Evolutionary conservation across 2,888 invertebrate genomes (phyloP).

Genomic region (Synanthedon myopaeformis): DNA sequence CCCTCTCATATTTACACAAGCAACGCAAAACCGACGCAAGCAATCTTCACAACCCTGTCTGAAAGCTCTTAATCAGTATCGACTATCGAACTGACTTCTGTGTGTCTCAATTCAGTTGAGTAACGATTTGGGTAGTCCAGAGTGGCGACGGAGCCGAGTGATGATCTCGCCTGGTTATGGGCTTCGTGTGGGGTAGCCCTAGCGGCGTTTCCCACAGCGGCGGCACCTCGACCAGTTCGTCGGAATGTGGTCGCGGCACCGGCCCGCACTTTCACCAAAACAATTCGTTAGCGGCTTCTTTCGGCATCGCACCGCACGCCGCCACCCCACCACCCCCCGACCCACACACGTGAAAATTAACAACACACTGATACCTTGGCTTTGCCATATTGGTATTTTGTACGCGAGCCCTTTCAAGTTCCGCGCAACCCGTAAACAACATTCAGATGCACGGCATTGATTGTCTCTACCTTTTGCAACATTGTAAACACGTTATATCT

Average conservation of each 20-base stretch:
- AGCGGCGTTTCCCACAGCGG: conserved; percentile 70
- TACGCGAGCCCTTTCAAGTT: conserved; percentile 39
- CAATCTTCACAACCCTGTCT: too few relatives aligned
- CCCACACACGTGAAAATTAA: conserved; percentile 62
- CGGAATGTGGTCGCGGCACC: conserved; percentile 68
- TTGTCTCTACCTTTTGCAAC: too few relatives aligned
- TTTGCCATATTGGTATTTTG: conserved; percentile 46
- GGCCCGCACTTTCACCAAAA: conserved; percentile 71
- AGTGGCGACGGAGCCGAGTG: too few relatives aligned
- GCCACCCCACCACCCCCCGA: conserved; percentile 26
- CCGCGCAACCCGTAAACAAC: conserved; percentile 21
- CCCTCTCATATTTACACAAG: too few relatives aligned
- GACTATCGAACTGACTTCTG: too few relatives aligned
- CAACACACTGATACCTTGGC: conserved; percentile 51
- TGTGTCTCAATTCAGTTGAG: too few relatives aligned
- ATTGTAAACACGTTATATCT: too few relatives aligned
- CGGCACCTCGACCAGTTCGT: conserved; percentile 66
- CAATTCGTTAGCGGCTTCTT: conserved; percentile 70
- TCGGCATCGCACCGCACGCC: conserved; percentile 61
- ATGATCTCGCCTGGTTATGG: conserved; percentile 7
- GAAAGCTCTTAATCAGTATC: too few relatives aligned
- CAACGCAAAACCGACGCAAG: too few relatives aligned
- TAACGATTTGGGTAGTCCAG: too few relatives aligned
- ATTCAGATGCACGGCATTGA: not conserved
- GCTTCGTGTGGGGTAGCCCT: conserved; percentile 60